Base-by-base conservation (phyloP, 2,797 vertebrate species). In the Sorex maritimensis region DNA sequence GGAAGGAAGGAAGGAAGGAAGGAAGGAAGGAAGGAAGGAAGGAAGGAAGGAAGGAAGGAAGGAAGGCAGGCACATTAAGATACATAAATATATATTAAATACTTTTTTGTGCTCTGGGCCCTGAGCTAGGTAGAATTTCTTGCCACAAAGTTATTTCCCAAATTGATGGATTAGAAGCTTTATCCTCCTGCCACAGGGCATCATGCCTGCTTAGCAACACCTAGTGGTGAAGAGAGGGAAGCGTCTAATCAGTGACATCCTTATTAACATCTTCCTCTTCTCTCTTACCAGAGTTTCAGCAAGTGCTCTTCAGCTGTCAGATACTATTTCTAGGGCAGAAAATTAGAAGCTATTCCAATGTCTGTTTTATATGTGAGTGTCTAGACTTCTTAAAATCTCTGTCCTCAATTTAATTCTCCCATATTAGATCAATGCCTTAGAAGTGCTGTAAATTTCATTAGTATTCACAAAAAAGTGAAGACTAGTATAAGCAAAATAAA, bases 141-240 rank as follows among this genome's bases (percentile, higher is more conserved):
- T 86, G 68, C 30, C 52, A 82, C 38, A 52, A 74, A 41, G 15
- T 28, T 81, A n/a, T 44, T 28, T 21, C 15, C 28, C n/a, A 52
- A 71, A 79, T 38, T 23, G 55, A 12, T 44, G 6, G 6, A 21
- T 74, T n/a, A 12, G 21, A 79, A 1, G n/a, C 12, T 19, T 38
- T 17, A 19, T 24, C 21, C 46, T 2, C 2, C 3, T 8, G 21
- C n/a, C 23, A 63, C 23, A 30, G 17, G 46, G 49, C 85, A 9
- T 72, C 21, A 17, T 12, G 72, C 83, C 77, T 78, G 49, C 65
- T 81, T 81, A 96, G 96, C 93, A 28, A 19, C 96, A 88, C 88
- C 96, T 96, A 74, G 90, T 95, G 96, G 92, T 84, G 75, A 86
- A 15, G 38, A 68, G 7, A 8, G 75, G 77, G 74, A 94, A 86